phyloP scores from a whole-genome alignment of 2,797 vertebrate genomes.

The Pelobates cultripes region DNA sequence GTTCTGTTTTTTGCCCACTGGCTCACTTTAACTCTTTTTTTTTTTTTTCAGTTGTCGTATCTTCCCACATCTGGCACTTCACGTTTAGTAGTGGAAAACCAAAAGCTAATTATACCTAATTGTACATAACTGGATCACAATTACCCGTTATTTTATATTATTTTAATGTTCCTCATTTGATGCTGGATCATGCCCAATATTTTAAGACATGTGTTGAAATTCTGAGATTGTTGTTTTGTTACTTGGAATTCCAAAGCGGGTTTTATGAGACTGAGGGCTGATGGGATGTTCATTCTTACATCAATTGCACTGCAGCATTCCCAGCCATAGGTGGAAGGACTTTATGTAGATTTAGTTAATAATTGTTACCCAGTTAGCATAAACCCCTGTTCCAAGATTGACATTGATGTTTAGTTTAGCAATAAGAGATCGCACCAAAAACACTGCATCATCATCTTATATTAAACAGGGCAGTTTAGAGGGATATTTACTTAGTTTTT shows the following conservation, averaged over 20 bases:
- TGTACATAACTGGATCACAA: conserved; percentile 22
- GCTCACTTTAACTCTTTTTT: neutral
- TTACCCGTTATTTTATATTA: conserved; percentile 28
- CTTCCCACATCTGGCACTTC: neutral
- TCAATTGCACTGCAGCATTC: neutral
- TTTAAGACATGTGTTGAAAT: neutral
- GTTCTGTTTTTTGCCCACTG: neutral
- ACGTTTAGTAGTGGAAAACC: neutral
- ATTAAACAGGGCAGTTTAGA: too few species aligned
- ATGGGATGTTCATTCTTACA: neutral
- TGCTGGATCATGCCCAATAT: neutral
- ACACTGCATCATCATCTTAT: too few species aligned
- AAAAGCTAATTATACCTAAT: conserved; percentile 8
- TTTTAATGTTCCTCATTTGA: conserved; percentile 20
- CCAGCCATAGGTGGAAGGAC: neutral
- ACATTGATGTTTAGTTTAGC: neutral
- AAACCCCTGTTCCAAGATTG: neutral
- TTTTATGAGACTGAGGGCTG: neutral
- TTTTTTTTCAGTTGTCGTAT: neutral
- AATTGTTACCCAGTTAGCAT: neutral
- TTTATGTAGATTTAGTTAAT: neutral
- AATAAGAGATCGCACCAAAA: too few species aligned
- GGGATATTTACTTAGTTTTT: too few species aligned
- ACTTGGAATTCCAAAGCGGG: neutral
- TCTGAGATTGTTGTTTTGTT: neutral